Conservation (phyloP, 1,140 invertebrate genomes). For the Teleopsis dalmanni region DNA sequence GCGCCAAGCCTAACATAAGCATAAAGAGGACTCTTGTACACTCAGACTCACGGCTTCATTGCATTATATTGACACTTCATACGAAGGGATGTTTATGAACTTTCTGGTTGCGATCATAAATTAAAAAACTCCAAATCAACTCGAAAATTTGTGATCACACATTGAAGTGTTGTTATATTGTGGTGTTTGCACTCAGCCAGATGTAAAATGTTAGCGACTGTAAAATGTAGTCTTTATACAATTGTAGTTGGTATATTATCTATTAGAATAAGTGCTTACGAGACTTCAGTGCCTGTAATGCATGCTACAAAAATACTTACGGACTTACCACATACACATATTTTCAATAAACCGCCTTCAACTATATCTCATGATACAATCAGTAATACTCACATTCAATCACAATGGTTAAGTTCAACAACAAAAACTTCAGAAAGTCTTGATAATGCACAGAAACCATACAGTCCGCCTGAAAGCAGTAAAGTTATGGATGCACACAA, state of each 20-base stretch:
- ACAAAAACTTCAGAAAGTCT: not conserved
- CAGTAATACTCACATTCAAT: slow-evolving; percentile 32
- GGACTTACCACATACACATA: not conserved
- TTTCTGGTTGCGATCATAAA: not conserved
- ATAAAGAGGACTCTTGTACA: not conserved
- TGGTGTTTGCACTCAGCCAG: no score
- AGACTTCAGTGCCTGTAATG: not conserved
- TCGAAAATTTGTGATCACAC: not conserved
- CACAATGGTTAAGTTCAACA: slow-evolving; percentile 19
- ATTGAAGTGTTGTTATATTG: not conserved
- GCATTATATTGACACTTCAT: not conserved
- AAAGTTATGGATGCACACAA: slow-evolving; percentile 26
- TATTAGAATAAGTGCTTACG: slow-evolving; percentile 7
- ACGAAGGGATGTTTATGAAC: not conserved
- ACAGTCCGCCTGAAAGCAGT: not conserved
- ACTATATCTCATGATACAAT: not conserved
- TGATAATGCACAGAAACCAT: not conserved
- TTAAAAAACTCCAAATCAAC: not conserved
- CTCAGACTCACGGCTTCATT: no score
- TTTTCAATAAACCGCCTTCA: not conserved
- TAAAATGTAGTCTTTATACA: slow-evolving; percentile 26
- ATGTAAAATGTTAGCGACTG: slow-evolving; percentile 44
- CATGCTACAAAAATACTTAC: not conserved
- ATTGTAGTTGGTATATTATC: slow-evolving; percentile 21
- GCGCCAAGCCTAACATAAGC: not conserved